A percentile compares a stretch with the other conserved stretches of the same genome.
Conservation (phyloP, 2,888 invertebrate species). For the Coleophora flavipennella region DNA sequence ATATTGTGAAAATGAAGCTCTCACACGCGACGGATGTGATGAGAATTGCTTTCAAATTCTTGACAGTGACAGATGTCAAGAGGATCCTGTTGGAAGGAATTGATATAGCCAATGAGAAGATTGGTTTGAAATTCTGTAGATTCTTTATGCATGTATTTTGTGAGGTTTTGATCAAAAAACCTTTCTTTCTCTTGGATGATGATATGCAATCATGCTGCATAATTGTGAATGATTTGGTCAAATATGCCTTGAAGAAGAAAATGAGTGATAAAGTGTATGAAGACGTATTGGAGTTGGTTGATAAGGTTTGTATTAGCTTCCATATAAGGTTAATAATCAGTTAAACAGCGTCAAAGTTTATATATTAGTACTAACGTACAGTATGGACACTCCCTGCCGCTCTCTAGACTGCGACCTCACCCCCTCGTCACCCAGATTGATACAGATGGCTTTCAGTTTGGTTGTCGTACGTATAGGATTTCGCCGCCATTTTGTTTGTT, state of each 20-base stretch:
- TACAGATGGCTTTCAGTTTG: no score
- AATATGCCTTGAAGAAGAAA: slow-evolving; percentile 20
- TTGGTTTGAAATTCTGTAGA: slow-evolving; percentile 21
- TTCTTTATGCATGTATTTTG: slow-evolving; percentile 26
- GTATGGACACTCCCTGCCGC: no score
- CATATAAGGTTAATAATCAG: no score
- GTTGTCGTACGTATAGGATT: no score
- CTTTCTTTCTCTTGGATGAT: slow-evolving; percentile 20
- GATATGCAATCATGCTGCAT: slow-evolving; percentile 15
- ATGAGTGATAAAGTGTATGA: slow-evolving; percentile 18
- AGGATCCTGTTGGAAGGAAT: slow-evolving; percentile 15
- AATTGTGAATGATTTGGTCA: slow-evolving; percentile 28
- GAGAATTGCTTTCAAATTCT: slow-evolving; percentile 22
- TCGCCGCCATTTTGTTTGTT: no score
- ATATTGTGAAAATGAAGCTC: slow-evolving; percentile 13
- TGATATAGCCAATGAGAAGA: slow-evolving; percentile 15
- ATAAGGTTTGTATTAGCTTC: slow-evolving; percentile 36
- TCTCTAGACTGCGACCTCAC: no score
- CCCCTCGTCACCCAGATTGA: no score
- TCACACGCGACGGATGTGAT: slow-evolving; percentile 25
- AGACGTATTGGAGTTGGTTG: slow-evolving; percentile 25
- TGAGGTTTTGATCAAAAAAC: slow-evolving; percentile 20
- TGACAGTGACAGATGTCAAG: slow-evolving; percentile 17
- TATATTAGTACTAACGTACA: no score
- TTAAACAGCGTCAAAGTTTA: no score